Base-by-base conservation (phyloP, 2,888 invertebrate genomes). In the Eulithis testata region DNA sequence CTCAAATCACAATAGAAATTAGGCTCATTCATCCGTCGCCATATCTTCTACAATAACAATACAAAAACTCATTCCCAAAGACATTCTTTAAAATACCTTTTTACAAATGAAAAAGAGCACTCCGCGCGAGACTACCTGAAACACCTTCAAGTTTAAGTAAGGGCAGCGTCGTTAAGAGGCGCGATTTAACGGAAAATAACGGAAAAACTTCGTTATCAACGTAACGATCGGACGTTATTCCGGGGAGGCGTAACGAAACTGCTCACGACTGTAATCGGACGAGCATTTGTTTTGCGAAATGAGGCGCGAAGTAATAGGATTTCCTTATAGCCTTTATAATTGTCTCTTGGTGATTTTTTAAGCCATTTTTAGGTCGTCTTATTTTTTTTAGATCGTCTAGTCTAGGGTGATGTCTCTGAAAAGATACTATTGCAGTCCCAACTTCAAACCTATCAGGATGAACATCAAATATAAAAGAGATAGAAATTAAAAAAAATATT, bases 111-210 rank as follows among this genome's bases (percentile, higher is more conserved):
- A 88, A 88, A 87, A 87, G 85, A 84, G 81, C 86, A 84, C 86
- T 86, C 80, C 75, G 79, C 80, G 77, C 80, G 85, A 86, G 84
- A 86, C 84, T 86, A 90, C 91, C 91, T 90, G 91, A 88, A 90
- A 89, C 89, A 83, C 85, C 86, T 84, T 81, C 76, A 80, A 77
- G 81, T 82, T 84, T 86, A 86, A 87, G 86, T 87, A 86, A 85
- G 85, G 81, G 82, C 84, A 80, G 82, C 80, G 83, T 86, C 86
- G 86, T 88, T 88, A 88, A 86, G 82, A 83, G 83, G 82, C 82
- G 79, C 88, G 88, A 89, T 91, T 90, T 89, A 87, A 88, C 85
- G 85, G 84, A 88, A 87, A 64, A 71, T 70, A 71, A 71, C 70
- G 72, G 65, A 72, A 73, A 88, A 89, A 85, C 84, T 87, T 82